These are phyloP conservation scores for Holacanthus passer DNA, from an alignment of 2,113 vertebrate genomes.

Conservation along the genomic window DNA sequence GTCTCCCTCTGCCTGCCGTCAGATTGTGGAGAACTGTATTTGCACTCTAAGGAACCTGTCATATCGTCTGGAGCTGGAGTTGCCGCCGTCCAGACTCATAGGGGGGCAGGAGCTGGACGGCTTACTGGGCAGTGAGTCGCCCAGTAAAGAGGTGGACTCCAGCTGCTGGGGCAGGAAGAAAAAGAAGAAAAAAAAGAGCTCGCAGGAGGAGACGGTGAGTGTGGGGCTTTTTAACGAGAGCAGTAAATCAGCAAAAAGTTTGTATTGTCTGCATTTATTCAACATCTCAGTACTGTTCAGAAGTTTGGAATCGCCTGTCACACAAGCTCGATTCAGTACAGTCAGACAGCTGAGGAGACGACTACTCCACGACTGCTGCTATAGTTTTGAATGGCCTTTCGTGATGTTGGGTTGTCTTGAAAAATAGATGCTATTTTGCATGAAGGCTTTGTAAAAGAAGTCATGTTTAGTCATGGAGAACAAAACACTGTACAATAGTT, in stretches of 20 bases:
- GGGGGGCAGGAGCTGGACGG: constrained; percentile 92
- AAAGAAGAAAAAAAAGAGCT: constrained; percentile 95
- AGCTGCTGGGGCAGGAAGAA: constrained; percentile 98
- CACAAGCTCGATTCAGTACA: not conserved
- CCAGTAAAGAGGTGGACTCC: constrained; percentile 93
- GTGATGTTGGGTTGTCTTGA: not conserved
- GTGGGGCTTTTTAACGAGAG: not conserved
- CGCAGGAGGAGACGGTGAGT: constrained; percentile 92
- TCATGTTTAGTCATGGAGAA: too few species aligned
- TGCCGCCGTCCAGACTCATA: constrained; percentile 89
- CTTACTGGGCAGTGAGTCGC: constrained; percentile 90
- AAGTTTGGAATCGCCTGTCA: not conserved
- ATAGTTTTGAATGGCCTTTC: not conserved
- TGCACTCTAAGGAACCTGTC: constrained; percentile 97
- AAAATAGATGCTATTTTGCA: not conserved
- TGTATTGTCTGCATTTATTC: not conserved
- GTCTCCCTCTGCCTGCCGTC: constrained; percentile 40
- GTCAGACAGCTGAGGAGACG: not conserved
- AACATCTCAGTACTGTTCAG: not conserved
- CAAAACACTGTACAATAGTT: too few species aligned
- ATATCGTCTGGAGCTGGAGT: constrained; percentile 95
- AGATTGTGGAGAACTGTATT: constrained; percentile 99
- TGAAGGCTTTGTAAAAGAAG: not conserved
- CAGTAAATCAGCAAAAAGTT: not conserved
- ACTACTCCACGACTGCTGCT: too few species aligned